Evolutionary conservation across 1,140 invertebrate genomes (phyloP), one percentile per base, ranked within the genome.

Genomic region (Zaprionus davidi): DNA sequence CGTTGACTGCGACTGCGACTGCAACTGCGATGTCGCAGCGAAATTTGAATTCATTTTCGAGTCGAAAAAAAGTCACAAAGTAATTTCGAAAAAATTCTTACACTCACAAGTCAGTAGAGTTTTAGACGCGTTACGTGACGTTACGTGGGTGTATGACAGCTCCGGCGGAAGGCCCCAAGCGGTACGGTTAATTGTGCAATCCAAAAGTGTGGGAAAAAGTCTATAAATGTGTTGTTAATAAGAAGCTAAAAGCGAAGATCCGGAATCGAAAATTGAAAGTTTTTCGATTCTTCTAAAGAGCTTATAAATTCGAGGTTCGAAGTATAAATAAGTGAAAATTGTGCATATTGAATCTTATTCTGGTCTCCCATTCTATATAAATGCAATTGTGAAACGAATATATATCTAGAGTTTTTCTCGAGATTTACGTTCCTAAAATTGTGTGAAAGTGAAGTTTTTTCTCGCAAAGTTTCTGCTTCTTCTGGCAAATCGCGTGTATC

Each of bases 41-140:
- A 88, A 90, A 82, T 91, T 91, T 91, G 66, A 91, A 91, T 88
- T 88, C 78, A 82, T 84, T 91, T 84, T 88, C 60, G 73, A 88
- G 81, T 91, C 69, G 59, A 62, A 82, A 83, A 83, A 71, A 66
- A 76, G 55, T 79, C 76, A 60, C 78, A 79, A 81, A 90, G 81
- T 90, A 85, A 85, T 90, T 90, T 90, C 78, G 72, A 79, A 90
- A 90, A 75, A 69, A 90, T 90, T 90, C 85, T 90, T 90, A 90
- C 67, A 62, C 76, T 84, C 73, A 68, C 72, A 72, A 85, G 65
- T 90, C 77, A 90, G 85, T 90, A 90, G 82, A 82, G 82, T 90
- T 90, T 90, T 90, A 90, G 85, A 90, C 86, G 85, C 63, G 86
- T 70, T 77, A 58, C 85, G 67, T 74, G 82, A 80, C 76, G 82